Percentiles rank a stretch among this genome's conserved stretches.
Conservation (phyloP, 2,888 invertebrate genomes). For the Geophilus truncorum region DNA sequence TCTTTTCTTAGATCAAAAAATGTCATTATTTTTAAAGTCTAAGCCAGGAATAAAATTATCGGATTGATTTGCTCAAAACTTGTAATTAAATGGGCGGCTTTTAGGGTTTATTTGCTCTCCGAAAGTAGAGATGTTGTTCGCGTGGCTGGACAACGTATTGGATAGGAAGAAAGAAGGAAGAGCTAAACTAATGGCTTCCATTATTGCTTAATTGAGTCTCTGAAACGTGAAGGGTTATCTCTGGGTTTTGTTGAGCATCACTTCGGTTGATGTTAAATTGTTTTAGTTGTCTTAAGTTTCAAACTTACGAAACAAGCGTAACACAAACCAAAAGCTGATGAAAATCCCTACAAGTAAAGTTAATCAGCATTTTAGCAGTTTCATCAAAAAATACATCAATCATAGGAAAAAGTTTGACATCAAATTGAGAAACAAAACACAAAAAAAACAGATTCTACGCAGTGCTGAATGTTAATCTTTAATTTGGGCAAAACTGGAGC, state of each 20-base stretch:
- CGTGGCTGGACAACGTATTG: neutral
- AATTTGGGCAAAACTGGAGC: neutral
- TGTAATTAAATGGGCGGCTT: neutral
- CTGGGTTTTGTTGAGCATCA: neutral
- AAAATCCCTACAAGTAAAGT: no score
- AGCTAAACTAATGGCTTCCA: slow-evolving; percentile 13
- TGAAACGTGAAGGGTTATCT: slow-evolving; percentile 1
- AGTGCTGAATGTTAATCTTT: no score
- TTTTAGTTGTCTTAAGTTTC: neutral
- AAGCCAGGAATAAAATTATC: neutral
- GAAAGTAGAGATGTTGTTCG: neutral
- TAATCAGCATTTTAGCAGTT: no score
- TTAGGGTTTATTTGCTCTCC: neutral
- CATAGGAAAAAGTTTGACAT: no score
- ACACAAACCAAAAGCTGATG: no score
- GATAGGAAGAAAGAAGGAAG: neutral
- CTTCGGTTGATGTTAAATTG: neutral
- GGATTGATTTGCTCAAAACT: neutral
- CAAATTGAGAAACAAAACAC: no score
- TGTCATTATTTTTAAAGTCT: neutral
- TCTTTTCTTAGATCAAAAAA: no score
- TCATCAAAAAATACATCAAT: no score
- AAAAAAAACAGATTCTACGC: no score
- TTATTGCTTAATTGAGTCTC: slow-evolving; percentile 19
- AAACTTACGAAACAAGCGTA: no score